These are phyloP conservation scores for Rhagophthalmus giganteus DNA, from an alignment of 2,888 invertebrate genomes.

Conservation along the genomic window DNA sequence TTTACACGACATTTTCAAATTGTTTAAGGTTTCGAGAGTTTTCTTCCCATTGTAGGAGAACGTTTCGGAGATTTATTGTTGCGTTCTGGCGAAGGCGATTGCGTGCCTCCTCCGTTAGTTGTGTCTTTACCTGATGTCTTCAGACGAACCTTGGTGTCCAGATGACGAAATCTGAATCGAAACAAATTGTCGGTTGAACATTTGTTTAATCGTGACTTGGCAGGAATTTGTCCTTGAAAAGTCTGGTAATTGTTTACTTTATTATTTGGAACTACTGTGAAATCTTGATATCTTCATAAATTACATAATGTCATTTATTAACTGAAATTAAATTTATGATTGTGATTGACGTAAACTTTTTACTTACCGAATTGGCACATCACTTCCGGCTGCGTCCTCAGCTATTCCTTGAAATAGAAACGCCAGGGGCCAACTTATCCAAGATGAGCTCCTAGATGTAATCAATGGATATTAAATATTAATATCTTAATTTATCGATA, in stretches of 20 bases:
- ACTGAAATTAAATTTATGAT: too few relatives aligned
- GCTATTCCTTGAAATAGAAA: conserved; percentile 83
- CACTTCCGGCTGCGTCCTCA: conserved; percentile 65
- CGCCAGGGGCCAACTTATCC: conserved; percentile 92
- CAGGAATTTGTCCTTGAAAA: too few relatives aligned
- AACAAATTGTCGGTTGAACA: conserved; percentile 5
- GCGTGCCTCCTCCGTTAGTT: conserved; percentile 62
- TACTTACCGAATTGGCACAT: conserved; percentile 76
- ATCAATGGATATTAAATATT: background rate
- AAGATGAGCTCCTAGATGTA: conserved; percentile 69
- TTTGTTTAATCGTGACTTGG: too few relatives aligned
- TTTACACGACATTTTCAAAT: conserved; percentile 2
- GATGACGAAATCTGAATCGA: conserved; percentile 73
- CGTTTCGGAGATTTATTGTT: conserved; percentile 59
- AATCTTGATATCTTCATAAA: too few relatives aligned
- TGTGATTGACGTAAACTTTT: too few relatives aligned
- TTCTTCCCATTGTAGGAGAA: conserved; percentile 52
- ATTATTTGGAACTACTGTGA: too few relatives aligned
- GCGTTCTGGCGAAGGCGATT: conserved; percentile 72
- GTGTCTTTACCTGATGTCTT: conserved; percentile 60
- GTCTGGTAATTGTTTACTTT: too few relatives aligned
- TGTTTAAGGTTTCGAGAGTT: conserved; percentile 10
- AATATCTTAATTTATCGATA: too few relatives aligned
- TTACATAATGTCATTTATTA: too few relatives aligned
- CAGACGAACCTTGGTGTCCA: conserved; percentile 82